These are phyloP conservation scores for Gymnarchus niloticus DNA, from an alignment of 2,113 vertebrate genomes.

Conservation along the genomic window DNA sequence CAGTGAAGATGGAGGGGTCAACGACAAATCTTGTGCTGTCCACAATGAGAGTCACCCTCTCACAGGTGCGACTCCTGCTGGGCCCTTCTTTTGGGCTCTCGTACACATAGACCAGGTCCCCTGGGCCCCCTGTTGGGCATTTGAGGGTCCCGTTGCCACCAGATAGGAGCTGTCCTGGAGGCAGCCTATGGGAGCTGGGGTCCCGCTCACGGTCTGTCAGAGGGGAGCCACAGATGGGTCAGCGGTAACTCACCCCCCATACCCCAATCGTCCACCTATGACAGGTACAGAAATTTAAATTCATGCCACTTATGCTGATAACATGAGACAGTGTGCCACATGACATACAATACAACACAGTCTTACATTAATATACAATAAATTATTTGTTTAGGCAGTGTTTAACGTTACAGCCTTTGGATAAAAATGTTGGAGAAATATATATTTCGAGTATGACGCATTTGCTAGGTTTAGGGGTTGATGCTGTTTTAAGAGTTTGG, in stretches of 20 bases:
- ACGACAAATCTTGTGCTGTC: conserved; percentile 97
- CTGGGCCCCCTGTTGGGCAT: conserved; percentile 53
- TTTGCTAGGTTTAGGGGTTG: not conserved
- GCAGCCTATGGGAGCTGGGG: conserved; percentile 61
- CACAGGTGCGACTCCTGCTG: conserved; percentile 69
- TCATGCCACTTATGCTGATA: not conserved
- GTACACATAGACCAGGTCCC: conserved; percentile 87
- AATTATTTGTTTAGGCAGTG: not conserved
- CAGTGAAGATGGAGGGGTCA: conserved; percentile 91
- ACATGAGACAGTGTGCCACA: not conserved
- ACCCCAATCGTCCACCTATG: not conserved
- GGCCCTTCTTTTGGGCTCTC: conserved; percentile 82
- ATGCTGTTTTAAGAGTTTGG: not conserved
- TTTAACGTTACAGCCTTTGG: not conserved
- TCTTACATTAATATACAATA: not conserved
- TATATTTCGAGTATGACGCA: not conserved
- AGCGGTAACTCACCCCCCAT: not conserved
- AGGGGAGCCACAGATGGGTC: not conserved
- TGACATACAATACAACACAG: not conserved
- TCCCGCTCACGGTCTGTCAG: conserved; percentile 84
- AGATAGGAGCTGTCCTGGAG: conserved; percentile 55
- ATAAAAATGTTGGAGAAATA: not conserved
- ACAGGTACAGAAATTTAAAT: not conserved
- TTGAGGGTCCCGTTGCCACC: conserved; percentile 70
- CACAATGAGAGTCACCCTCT: conserved; percentile 89